Evolutionary conservation across 1,140 invertebrate species (phyloP).

Genomic region (Lepidurus packardi): DNA sequence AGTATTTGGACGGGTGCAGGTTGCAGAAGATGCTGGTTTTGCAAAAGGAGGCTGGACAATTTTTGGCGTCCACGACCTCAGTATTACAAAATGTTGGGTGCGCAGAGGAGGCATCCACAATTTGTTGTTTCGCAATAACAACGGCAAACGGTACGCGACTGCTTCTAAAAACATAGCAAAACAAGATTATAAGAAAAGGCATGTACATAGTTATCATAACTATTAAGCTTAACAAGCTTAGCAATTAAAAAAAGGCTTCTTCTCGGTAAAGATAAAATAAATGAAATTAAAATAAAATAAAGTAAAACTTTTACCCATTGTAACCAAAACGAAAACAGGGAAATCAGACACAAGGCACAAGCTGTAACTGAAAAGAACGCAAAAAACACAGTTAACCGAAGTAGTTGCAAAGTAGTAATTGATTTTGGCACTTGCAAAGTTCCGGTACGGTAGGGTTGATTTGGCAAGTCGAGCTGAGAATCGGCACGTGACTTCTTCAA

Average conservation of each 20-base stretch:
- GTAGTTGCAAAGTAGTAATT: too few relatives aligned
- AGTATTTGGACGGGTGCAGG: background rate
- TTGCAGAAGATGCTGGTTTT: background rate
- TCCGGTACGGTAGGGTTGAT: too few relatives aligned
- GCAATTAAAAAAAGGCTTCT: background rate
- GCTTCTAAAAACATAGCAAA: background rate
- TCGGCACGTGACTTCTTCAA: too few relatives aligned
- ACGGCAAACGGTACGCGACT: conserved; percentile 7
- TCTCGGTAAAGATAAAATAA: background rate
- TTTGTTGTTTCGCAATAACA: background rate
- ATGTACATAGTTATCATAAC: background rate
- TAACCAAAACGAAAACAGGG: background rate
- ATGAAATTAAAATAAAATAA: background rate
- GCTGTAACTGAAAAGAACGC: background rate
- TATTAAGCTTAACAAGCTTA: background rate
- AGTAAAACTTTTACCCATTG: background rate
- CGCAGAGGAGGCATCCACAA: conserved; percentile 16
- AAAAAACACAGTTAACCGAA: too few relatives aligned
- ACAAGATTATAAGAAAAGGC: background rate
- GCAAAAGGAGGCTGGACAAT: background rate
- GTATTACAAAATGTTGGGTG: background rate
- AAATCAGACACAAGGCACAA: background rate
- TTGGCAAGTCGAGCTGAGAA: too few relatives aligned
- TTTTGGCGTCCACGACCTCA: conserved; percentile 16
- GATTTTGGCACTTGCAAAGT: too few relatives aligned